These are phyloP conservation scores for Ganaspis brasiliensis DNA, from an alignment of 2,888 invertebrate species.

Conservation along the genomic window DNA sequence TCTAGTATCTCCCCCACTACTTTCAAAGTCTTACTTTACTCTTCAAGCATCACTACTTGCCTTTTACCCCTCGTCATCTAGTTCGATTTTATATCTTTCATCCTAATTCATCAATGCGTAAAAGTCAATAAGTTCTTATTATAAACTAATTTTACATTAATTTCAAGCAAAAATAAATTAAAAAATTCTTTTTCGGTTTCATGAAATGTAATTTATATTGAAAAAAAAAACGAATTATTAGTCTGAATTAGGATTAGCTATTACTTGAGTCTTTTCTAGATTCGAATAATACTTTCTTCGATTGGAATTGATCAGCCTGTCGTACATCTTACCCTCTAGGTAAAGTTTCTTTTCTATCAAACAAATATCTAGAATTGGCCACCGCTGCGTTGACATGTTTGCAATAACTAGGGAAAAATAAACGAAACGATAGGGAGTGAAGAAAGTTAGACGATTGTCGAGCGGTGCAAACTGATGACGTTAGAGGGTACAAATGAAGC, in stretches of 20 bases:
- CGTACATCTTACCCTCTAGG: slow-evolving; percentile 63
- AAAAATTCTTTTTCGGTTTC: slow-evolving; percentile 37
- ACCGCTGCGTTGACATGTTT: slow-evolving; percentile 55
- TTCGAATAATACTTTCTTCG: slow-evolving; percentile 64
- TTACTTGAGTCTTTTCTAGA: slow-evolving; percentile 74
- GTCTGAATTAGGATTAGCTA: slow-evolving; percentile 74
- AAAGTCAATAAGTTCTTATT: too few species aligned
- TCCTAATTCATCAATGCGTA: slow-evolving; percentile 62
- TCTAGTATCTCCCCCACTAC: slow-evolving; percentile 12
- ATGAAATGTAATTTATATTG: too few species aligned
- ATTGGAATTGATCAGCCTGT: slow-evolving; percentile 66
- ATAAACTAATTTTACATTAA: too few species aligned
- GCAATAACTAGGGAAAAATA: slow-evolving; percentile 53
- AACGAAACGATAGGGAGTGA: slow-evolving; percentile 3
- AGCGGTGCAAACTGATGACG: slow-evolving; percentile 13
- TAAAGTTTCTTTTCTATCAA: slow-evolving; percentile 47
- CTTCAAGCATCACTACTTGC: slow-evolving; percentile 44
- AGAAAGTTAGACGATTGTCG: neutral
- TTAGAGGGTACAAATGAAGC: slow-evolving; percentile 9
- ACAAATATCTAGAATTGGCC: slow-evolving; percentile 30
- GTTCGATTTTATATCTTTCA: slow-evolving; percentile 52
- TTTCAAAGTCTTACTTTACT: slow-evolving; percentile 33
- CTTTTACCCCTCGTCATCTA: slow-evolving; percentile 39
- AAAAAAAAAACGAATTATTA: too few species aligned
- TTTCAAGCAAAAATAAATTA: neutral